These are phyloP conservation scores for Orthonevra nobilis DNA, from an alignment of 2,888 invertebrate species.

Conservation along the genomic window DNA sequence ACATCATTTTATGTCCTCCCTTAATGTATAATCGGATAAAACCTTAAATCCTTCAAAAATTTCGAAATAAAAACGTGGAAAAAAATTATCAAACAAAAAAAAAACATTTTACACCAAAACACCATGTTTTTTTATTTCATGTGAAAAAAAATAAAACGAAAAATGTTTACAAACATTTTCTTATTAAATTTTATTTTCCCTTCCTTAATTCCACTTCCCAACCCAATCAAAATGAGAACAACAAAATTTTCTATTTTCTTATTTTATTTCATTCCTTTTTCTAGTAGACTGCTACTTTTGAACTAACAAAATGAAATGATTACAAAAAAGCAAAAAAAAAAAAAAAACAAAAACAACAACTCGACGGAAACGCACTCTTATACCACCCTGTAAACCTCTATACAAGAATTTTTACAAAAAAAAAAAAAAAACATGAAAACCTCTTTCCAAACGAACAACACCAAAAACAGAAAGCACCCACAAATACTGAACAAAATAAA, in stretches of 20 bases:
- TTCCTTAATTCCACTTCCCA: conserved; percentile 16
- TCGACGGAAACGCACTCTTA: conserved; percentile 66
- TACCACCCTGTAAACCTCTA: conserved; percentile 70
- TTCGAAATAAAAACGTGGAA: conserved; percentile 52
- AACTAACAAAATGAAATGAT: neutral
- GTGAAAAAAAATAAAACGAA: conserved; percentile 7
- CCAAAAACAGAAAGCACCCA: conserved; percentile 39
- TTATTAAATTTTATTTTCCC: conserved; percentile 6
- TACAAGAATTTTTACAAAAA: conserved; percentile 67
- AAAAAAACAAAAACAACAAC: conserved; percentile 27
- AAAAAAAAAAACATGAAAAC: no score
- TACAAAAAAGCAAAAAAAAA: conserved; percentile 9
- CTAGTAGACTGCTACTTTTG: conserved; percentile 68
- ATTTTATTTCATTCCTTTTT: conserved; percentile 16
- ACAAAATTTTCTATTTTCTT: conserved; percentile 58
- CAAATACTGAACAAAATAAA: conserved; percentile 14
- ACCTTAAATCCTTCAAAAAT: conserved; percentile 41
- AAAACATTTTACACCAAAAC: conserved; percentile 65
- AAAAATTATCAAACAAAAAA: conserved; percentile 54
- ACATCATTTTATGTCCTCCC: conserved; percentile 22
- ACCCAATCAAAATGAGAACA: conserved; percentile 24
- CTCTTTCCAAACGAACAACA: conserved; percentile 30
- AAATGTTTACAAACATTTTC: conserved; percentile 16
- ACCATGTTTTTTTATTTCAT: conserved; percentile 65
- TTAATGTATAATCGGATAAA: conserved; percentile 60